Evolutionary conservation across 2,113 vertebrate species (phyloP).

Genomic region (Ptilonorhynchus violaceus): DNA sequence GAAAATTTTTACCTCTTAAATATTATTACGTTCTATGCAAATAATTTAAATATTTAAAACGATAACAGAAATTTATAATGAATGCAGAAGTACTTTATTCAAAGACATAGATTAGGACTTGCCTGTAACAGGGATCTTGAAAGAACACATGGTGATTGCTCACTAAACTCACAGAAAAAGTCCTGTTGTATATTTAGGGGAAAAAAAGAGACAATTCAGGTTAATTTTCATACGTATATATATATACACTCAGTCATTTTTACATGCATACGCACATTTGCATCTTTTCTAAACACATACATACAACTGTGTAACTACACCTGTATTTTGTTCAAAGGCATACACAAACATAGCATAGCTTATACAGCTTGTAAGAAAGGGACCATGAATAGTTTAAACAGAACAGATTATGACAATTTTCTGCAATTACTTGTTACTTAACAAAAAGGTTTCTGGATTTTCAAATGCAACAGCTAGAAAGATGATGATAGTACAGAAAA

Average conservation of each 20-base stretch:
- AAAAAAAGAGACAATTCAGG: neutral
- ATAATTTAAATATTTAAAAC: neutral
- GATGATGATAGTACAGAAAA: neutral
- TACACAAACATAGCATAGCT: neutral
- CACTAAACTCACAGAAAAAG: slow-evolving; percentile 98
- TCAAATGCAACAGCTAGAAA: neutral
- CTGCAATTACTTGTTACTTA: neutral
- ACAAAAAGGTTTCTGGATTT: neutral
- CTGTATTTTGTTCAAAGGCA: neutral
- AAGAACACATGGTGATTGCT: slow-evolving; percentile 96
- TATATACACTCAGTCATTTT: neutral
- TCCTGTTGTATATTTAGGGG: slow-evolving; percentile 75
- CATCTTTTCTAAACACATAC: neutral
- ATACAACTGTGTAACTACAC: neutral
- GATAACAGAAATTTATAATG: neutral
- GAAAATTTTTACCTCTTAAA: neutral
- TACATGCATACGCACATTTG: neutral
- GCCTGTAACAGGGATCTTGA: slow-evolving; percentile 96
- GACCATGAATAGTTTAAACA: neutral
- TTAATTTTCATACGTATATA: neutral
- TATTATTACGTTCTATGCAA: neutral
- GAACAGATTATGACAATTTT: neutral
- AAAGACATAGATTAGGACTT: slow-evolving; percentile 36
- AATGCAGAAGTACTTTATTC: neutral
- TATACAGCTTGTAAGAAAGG: neutral